Base-by-base conservation (phyloP, 1,140 invertebrate genomes). In the Drosophila nasuta region DNA sequence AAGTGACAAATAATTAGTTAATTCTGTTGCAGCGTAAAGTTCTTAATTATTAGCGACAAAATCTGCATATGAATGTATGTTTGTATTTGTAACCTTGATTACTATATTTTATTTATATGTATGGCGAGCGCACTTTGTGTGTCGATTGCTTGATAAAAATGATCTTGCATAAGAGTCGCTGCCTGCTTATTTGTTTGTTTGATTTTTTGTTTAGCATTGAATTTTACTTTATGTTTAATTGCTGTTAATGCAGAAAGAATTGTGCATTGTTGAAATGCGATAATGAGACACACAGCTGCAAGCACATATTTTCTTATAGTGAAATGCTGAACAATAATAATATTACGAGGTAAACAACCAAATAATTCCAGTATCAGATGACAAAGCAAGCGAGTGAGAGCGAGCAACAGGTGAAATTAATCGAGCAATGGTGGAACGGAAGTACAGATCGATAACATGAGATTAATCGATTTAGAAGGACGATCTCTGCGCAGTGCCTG, bases 331-430 rank as follows among this genome's bases (percentile, higher is more conserved):
- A 38, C 33, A 48, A 28, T 41, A 38, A 38, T 38, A 48, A 28
- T 41, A 38, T 10, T 38, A 38, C 33, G 45, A 35, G 30, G 51
- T 33, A 66, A 72, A 62, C 41, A 74, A 48, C 28, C 35, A 25
- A 65, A 66, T 46, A 67, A 45, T 35, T 43, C 2, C 43, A 38
- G 28, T 65, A 41, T 69, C 41, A 38, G 2, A 54, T 74, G 69
- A 74, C 71, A 5, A 38, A 10, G 35, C 35, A 38, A 38, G 35
- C 35, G 7, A 38, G 8, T 8, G 35, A 43, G 28, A 46, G 11
- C 51, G 48, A 49, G 65, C 71, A 74, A 69, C 71, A 74, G 65
- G 71, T 74, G 30, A 69, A 69, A 20, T 74, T 41, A 56, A 60
- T 74, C 46, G 28, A 35, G 10, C 13, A 43, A 51, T 52, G 62